Base-by-base conservation (phyloP, 1,140 invertebrate genomes). In the Copidosoma floridanum region DNA sequence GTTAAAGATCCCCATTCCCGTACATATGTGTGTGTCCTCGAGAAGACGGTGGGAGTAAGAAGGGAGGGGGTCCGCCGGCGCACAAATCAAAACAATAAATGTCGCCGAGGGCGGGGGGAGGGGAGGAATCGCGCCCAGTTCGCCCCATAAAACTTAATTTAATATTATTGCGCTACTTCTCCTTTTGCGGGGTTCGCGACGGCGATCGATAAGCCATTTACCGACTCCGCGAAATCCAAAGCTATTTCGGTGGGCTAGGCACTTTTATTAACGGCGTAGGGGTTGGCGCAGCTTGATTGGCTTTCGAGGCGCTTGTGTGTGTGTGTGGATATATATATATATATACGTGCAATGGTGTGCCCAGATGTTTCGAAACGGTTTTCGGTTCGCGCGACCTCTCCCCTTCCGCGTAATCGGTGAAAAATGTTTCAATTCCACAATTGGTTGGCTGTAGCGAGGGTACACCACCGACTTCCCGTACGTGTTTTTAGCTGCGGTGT, bases 341-440 rank as follows among this genome's bases (percentile, higher is more conserved):
- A n/a, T n/a, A n/a, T n/a, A n/a, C n/a, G n/a, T n/a, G n/a, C n/a
- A n/a, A n/a, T n/a, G n/a, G n/a, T n/a, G n/a, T n/a, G n/a, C n/a
- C n/a, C n/a, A n/a, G n/a, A n/a, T n/a, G n/a, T n/a, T n/a, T n/a
- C n/a, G n/a, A n/a, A n/a, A n/a, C n/a, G n/a, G n/a, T n/a, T n/a
- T n/a, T n/a, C n/a, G n/a, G n/a, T n/a, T n/a, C n/a, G n/a, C n/a
- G n/a, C n/a, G 20, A 37, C 5, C 54, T 51, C 18, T 29, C 37
- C 26, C 16, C 35, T 40, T 35, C 48, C 29, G 16, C 26, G 12
- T 67, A 69, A 68, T 67, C 57, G 64, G 18, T 67, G 64, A 69
- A 68, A 73, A 72, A 71, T 68, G 54, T 69, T 72, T 68, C 68
- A 71, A 68, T 69, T 66, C 63, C 61, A 27, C 29, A n/a, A n/a